Evolutionary conservation across 2,888 invertebrate genomes (phyloP).

Genomic region (Aquatica leii): DNA sequence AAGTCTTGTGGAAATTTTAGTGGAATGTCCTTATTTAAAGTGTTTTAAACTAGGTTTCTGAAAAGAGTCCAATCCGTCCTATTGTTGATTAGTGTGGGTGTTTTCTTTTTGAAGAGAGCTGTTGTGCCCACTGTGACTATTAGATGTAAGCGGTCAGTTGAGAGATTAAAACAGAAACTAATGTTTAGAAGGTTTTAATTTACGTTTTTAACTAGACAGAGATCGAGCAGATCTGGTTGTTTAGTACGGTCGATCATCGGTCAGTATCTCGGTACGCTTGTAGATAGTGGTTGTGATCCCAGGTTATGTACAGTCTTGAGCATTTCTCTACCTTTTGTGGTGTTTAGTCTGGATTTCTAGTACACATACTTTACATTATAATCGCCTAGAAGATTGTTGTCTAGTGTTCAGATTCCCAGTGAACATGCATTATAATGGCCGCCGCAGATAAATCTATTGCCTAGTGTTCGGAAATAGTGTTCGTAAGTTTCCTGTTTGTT

Average conservation of each 20-base stretch:
- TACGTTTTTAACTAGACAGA: not conserved
- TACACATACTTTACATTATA: not conserved
- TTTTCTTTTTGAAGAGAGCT: too few relatives aligned
- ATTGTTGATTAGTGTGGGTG: too few relatives aligned
- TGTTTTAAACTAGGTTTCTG: too few relatives aligned
- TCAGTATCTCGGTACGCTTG: conserved; percentile 3
- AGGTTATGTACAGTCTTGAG: not conserved
- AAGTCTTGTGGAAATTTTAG: not conserved
- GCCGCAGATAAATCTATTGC: not conserved
- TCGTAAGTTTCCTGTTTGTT: too few relatives aligned
- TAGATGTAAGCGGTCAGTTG: not conserved
- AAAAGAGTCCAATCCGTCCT: too few relatives aligned
- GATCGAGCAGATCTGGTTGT: not conserved
- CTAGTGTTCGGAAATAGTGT: too few relatives aligned
- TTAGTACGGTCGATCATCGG: not conserved
- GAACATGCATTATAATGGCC: too few relatives aligned
- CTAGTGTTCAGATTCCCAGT: too few relatives aligned
- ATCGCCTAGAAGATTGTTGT: too few relatives aligned
- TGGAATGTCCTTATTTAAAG: too few relatives aligned
- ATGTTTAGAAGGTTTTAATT: conserved; percentile 5
- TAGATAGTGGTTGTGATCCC: conserved; percentile 1
- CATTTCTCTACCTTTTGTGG: not conserved
- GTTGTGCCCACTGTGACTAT: too few relatives aligned
- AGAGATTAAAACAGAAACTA: not conserved
- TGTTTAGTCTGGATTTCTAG: too few relatives aligned